Evolutionary conservation across 2,888 invertebrate species (phyloP).

Genomic region (Epinotia nisella): DNA sequence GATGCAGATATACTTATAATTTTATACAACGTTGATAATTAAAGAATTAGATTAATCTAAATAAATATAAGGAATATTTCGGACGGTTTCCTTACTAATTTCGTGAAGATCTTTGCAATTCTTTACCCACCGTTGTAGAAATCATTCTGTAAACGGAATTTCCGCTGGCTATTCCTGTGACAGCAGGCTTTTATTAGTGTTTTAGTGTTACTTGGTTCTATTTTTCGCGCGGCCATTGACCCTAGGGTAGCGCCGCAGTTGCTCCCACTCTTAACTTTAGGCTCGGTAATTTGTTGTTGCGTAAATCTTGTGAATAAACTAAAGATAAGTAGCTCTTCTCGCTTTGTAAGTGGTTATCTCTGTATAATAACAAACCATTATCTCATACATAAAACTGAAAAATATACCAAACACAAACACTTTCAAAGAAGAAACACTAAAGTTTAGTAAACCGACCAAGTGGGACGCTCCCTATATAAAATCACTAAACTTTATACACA

Average conservation of each 20-base stretch:
- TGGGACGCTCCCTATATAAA: too few relatives aligned
- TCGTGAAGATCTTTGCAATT: neutral
- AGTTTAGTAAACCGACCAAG: too few relatives aligned
- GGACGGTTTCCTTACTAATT: neutral
- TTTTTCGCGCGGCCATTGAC: conserved; percentile 28
- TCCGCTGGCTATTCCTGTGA: conserved; percentile 1
- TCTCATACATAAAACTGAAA: too few relatives aligned
- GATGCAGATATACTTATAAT: too few relatives aligned
- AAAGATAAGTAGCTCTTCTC: neutral
- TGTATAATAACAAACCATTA: too few relatives aligned
- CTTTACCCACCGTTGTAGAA: neutral
- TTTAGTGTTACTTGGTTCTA: neutral
- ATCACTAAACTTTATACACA: too few relatives aligned
- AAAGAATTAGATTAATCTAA: neutral
- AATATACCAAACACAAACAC: too few relatives aligned
- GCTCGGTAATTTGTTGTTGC: neutral
- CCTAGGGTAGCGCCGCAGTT: conserved; percentile 20
- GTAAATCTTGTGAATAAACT: neutral
- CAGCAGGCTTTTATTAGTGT: conserved; percentile 11
- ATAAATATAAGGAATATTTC: neutral
- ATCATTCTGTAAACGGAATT: neutral
- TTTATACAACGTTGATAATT: too few relatives aligned
- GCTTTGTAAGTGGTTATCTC: neutral
- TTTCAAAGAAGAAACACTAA: too few relatives aligned
- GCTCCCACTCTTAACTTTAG: conserved; percentile 8